These are phyloP conservation scores for Pachycephus smyrnensis DNA, from an alignment of 2,888 invertebrate genomes.

Conservation along the genomic window DNA sequence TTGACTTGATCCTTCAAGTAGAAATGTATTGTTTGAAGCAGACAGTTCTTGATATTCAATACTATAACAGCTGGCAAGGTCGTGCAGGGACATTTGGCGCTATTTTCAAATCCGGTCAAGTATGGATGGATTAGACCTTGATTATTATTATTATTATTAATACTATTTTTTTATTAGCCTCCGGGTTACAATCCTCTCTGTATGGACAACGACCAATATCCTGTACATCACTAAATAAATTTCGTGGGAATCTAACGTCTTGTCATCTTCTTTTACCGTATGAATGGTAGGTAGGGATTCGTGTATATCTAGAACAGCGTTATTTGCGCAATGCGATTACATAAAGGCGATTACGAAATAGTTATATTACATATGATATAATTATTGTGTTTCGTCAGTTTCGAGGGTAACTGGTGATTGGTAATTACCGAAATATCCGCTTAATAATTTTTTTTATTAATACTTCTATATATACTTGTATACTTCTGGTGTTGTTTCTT, in stretches of 20 bases:
- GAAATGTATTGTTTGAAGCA: not conserved
- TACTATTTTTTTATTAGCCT: not conserved
- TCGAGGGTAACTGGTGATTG: not conserved
- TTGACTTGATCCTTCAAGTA: not conserved
- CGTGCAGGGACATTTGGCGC: constrained; percentile 13
- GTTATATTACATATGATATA: not conserved
- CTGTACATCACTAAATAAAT: not conserved
- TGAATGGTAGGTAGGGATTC: not conserved
- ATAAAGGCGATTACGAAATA: not conserved
- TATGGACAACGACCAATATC: not conserved
- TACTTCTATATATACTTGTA: not conserved
- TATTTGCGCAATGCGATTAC: not conserved
- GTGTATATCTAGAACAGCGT: not conserved
- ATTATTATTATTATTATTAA: not conserved
- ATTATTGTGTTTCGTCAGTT: not conserved
- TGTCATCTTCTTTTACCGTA: not conserved
- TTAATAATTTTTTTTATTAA: not conserved
- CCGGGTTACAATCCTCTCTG: not conserved
- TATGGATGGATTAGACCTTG: not conserved
- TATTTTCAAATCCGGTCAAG: constrained; percentile 3
- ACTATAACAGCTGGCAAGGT: not conserved
- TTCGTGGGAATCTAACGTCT: not conserved
- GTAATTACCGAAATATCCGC: not conserved
- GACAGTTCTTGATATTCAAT: not conserved
- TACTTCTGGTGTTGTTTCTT: too few relatives aligned